Base-by-base conservation (phyloP, 2,797 vertebrate species). In the Gymnocypris eckloni region DNA sequence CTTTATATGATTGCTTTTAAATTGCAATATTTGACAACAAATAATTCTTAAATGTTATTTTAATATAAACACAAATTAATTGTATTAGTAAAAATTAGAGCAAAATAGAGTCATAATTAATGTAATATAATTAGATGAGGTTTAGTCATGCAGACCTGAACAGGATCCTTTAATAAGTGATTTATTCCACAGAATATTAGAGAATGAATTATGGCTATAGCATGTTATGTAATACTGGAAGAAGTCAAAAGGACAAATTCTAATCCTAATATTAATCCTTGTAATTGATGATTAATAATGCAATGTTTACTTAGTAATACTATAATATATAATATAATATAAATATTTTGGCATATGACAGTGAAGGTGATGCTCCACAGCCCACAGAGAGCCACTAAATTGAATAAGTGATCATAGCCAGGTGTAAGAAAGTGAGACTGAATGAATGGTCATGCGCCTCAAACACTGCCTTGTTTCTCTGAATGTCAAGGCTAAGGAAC, bases 321-420 rank as follows among this genome's bases (percentile, higher is more conserved):
- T 33, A 33, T 33, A 33, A 33, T 33, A 33, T 33, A 33, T 33
- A 3, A 33, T 33, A 33, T 39, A 39, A 9, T 45, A 10, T 48
- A 20, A 48, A 79, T 66, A 64, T 45, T 79, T 79, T 79, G 6
- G 6, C 71, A 73, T 48, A 50, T 50, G 39, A 79, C 22, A 77
- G 33, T 28, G 22, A 64, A 61, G 43, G 39, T 79, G 77, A 79
- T 9, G 39, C n/a, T 66, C 3, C 59, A 48, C 59, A 79, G 43
- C 9, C 64, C 59, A 28, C n/a, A 66, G 5, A 33, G 41, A 33
- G 78, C 48, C 56, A 48, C 10, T 79, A 39, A 79, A 66, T 3
- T 5, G 10, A 12, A 79, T 66, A 25, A 59, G 59, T 79, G 25
- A 66, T 48, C 78, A 66, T 66, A 79, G 43, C 59, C 41, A 33